These are phyloP conservation scores for Muntiacus reevesi DNA, from an alignment of 2,113 vertebrate species.

Conservation along the genomic window DNA sequence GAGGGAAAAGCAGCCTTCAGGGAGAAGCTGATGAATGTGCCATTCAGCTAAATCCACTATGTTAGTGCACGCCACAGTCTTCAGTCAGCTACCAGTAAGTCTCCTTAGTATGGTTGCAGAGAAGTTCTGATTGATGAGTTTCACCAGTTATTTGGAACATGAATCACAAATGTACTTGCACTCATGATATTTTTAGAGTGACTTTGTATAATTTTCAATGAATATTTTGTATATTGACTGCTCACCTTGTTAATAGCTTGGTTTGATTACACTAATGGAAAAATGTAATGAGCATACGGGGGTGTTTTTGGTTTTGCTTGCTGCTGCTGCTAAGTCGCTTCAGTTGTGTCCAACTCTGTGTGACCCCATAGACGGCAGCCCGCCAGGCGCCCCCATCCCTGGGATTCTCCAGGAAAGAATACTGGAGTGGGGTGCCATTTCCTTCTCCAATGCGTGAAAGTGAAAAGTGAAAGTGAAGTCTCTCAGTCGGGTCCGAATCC, in stretches of 20 bases:
- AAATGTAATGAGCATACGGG: not conserved
- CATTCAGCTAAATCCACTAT: conserved; percentile 76
- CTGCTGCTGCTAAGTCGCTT: too few species aligned
- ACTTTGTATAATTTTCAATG: conserved; percentile 80
- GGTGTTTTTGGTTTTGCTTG: not conserved
- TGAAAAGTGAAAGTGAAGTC: too few species aligned
- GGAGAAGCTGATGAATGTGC: conserved; percentile 77
- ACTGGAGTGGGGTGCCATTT: too few species aligned
- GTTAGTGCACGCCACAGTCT: conserved; percentile 78
- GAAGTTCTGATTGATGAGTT: conserved; percentile 83
- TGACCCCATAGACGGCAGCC: too few species aligned
- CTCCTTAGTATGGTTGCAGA: conserved; percentile 80
- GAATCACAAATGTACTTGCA: conserved; percentile 80
- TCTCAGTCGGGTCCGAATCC: too few species aligned
- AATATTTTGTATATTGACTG: not conserved
- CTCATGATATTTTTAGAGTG: conserved; percentile 84
- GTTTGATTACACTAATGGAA: not conserved
- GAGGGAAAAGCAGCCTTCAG: conserved; percentile 78
- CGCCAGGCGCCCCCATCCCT: too few species aligned
- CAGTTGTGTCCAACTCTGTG: too few species aligned
- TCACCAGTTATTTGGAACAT: conserved; percentile 79
- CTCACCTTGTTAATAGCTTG: not conserved
- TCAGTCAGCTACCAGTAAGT: conserved; percentile 78
- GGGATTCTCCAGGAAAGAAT: too few species aligned
- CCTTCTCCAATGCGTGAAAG: too few species aligned